phyloP scores from a whole-genome alignment of 2,888 invertebrate genomes.

The Drosophila eohydei region DNA sequence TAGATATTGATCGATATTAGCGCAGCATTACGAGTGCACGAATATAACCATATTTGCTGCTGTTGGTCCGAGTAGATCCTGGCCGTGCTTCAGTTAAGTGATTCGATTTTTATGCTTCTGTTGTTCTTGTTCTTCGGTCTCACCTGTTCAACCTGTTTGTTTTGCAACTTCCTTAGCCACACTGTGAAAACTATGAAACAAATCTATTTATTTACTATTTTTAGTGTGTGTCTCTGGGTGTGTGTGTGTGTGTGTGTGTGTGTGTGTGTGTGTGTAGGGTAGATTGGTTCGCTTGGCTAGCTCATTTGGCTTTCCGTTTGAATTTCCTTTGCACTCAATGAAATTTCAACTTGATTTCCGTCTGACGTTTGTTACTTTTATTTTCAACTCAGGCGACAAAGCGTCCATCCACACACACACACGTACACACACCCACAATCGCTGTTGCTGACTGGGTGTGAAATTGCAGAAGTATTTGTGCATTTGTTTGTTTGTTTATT shows the following conservation, averaged over 20 bases:
- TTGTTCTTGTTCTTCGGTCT: neutral
- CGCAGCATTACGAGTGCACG: too few species aligned
- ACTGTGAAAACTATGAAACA: slow-evolving; percentile 12
- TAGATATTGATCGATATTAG: neutral
- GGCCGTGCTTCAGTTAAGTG: neutral
- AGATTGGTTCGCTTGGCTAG: slow-evolving; percentile 34
- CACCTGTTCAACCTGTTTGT: neutral
- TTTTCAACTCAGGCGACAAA: slow-evolving; percentile 60
- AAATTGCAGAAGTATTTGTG: slow-evolving; percentile 25
- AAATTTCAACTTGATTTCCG: slow-evolving; percentile 81
- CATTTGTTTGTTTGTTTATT: slow-evolving; percentile 56
- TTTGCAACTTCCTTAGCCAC: neutral
- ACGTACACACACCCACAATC: slow-evolving; percentile 18
- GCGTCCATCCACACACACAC: slow-evolving; percentile 24
- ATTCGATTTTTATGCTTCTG: neutral
- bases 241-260: neutral
- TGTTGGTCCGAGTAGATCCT: neutral
- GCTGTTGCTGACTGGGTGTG: slow-evolving; percentile 38
- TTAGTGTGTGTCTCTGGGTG: neutral
- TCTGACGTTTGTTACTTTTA: slow-evolving; percentile 72
- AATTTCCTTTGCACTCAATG: slow-evolving; percentile 79
- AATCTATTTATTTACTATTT: slow-evolving; percentile 13
- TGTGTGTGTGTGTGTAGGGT: neutral
- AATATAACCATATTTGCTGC: neutral
- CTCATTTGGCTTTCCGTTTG: slow-evolving; percentile 80